Conservation (phyloP, 1,140 invertebrate species). For the Chrysopa pallens region DNA sequence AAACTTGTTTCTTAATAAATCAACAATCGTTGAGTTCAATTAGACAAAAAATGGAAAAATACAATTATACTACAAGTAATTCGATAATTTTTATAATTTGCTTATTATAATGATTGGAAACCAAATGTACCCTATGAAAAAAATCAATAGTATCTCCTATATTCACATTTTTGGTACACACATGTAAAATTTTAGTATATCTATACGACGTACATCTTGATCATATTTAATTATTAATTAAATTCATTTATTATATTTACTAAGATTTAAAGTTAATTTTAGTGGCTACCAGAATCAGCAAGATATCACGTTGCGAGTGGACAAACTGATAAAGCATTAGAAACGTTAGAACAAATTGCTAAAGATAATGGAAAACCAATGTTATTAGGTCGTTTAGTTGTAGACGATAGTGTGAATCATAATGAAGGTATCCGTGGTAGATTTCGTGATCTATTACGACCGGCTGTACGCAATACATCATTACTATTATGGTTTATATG, state of each 20-base stretch:
- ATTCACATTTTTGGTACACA: conserved; percentile 2
- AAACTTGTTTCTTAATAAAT: not conserved
- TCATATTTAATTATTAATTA: not conserved
- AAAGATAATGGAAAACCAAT: conserved; percentile 78
- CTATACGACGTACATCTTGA: no score
- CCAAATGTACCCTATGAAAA: no score
- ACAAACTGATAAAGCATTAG: conserved; percentile 66
- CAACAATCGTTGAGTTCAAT: not conserved
- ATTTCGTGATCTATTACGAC: conserved; percentile 58
- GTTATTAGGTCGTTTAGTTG: conserved; percentile 70
- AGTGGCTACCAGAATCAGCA: conserved; percentile 91
- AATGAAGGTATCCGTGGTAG: conserved; percentile 43
- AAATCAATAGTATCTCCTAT: no score
- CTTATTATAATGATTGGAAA: no score
- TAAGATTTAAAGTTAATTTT: conserved; percentile 12
- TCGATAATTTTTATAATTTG: conserved; percentile 1
- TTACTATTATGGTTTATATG: conserved; percentile 85
- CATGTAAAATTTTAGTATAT: no score
- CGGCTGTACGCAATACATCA: conserved; percentile 67
- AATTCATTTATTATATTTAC: not conserved
- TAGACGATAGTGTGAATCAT: conserved; percentile 45
- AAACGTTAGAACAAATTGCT: conserved; percentile 64
- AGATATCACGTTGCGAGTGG: conserved; percentile 74
- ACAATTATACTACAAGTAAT: no score
- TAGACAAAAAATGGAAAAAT: no score